Conservation (phyloP, 2,888 invertebrate genomes). For the Tipula unca region DNA sequence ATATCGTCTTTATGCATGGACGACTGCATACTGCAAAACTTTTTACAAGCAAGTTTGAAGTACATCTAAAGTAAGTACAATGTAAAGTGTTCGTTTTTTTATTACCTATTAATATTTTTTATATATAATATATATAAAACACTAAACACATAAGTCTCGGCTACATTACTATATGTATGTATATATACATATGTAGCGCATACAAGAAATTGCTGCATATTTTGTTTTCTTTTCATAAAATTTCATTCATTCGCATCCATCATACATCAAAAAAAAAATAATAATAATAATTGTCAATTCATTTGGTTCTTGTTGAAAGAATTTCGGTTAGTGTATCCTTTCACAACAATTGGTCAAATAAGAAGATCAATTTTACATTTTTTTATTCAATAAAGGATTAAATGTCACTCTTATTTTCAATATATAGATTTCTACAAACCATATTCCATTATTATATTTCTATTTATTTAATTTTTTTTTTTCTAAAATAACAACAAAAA, state of each 20-base stretch:
- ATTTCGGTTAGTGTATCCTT: background rate
- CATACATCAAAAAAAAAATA: background rate
- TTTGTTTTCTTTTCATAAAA: background rate
- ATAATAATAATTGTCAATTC: background rate
- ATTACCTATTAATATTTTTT: slow-evolving; percentile 9
- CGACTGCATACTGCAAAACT: slow-evolving; percentile 14
- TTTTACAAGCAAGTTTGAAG: background rate
- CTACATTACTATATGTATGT: too few species aligned
- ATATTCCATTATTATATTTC: slow-evolving; percentile 8
- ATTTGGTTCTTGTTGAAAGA: slow-evolving; percentile 8
- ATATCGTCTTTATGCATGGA: slow-evolving; percentile 15
- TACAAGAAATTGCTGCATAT: background rate
- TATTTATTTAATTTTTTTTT: background rate
- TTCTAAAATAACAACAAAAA: background rate
- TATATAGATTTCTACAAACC: background rate
- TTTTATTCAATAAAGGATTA: slow-evolving; percentile 16
- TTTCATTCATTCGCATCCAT: slow-evolving; percentile 1
- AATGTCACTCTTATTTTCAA: slow-evolving; percentile 19
- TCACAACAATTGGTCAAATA: background rate
- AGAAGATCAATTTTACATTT: background rate
- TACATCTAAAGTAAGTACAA: slow-evolving; percentile 18
- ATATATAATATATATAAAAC: background rate
- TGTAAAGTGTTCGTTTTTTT: slow-evolving; percentile 16
- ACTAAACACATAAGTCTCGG: background rate
- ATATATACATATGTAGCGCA: too few species aligned